These are phyloP conservation scores for Dallia pectoralis DNA, from an alignment of 2,797 vertebrate species.

Conservation along the genomic window DNA sequence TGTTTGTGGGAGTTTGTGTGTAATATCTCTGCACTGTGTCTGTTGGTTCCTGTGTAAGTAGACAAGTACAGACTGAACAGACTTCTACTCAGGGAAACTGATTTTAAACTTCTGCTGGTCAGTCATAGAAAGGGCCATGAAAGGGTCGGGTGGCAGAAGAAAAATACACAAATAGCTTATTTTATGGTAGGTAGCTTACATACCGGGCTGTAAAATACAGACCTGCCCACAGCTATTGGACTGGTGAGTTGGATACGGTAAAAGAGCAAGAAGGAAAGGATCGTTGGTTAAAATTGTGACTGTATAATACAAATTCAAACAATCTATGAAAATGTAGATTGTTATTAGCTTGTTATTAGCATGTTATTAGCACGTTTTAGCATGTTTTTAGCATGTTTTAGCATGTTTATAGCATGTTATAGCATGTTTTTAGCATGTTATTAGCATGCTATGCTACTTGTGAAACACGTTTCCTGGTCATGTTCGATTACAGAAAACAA, in stretches of 20 bases:
- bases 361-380: too few relatives aligned
- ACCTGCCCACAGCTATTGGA: constrained; percentile 42
- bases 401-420: too few relatives aligned
- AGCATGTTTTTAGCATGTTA: too few relatives aligned
- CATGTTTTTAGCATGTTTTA: too few relatives aligned
- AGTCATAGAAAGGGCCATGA: background rate
- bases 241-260: constrained; percentile 3
- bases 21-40: background rate
- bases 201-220: constrained; percentile 18
- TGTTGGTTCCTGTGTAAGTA: background rate
- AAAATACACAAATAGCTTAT: constrained; percentile 29
- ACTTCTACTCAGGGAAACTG: background rate
- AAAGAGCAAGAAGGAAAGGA: background rate
- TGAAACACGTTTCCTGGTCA: background rate
- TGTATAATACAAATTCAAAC: background rate
- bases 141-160: background rate
- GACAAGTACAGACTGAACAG: background rate
- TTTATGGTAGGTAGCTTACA: constrained; percentile 45
- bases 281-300: background rate
- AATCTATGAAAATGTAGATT: too few relatives aligned
- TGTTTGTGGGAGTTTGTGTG: background rate
- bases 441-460: too few relatives aligned
- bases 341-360: too few relatives aligned
- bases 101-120: background rate
- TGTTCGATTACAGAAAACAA: background rate